phyloP scores from a whole-genome alignment of 2,888 invertebrate genomes.

The Actias luna region DNA sequence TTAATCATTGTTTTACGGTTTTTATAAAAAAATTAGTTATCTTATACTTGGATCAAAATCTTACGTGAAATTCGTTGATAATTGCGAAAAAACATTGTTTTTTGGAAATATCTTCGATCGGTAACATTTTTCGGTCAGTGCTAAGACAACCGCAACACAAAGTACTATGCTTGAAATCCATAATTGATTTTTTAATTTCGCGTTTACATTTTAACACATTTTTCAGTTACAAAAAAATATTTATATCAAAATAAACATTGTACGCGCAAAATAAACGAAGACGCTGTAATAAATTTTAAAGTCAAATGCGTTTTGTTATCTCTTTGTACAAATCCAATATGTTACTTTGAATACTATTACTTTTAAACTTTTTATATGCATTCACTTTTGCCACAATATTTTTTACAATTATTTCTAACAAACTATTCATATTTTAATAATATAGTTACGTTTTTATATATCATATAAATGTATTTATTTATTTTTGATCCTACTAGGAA shows the following conservation, averaged over 20 bases:
- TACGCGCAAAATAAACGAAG: not conserved
- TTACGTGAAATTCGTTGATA: conserved; percentile 54
- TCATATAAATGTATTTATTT: not conserved
- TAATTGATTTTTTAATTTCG: conserved; percentile 14
- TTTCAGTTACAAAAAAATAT: not conserved
- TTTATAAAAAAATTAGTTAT: too few relatives aligned
- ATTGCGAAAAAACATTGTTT: conserved; percentile 55
- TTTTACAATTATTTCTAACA: too few relatives aligned
- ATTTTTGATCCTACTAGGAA: not conserved
- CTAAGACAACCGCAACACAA: conserved; percentile 59
- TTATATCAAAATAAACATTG: not conserved
- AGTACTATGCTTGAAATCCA: conserved; percentile 32
- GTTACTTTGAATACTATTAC: not conserved
- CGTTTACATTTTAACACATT: conserved; percentile 10
- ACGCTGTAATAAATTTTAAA: not conserved
- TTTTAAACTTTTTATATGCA: not conserved
- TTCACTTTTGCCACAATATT: too few relatives aligned
- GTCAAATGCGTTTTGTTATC: conserved; percentile 1
- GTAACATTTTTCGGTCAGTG: conserved; percentile 50
- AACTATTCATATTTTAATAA: not conserved
- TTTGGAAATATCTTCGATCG: conserved; percentile 37
- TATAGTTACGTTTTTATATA: not conserved
- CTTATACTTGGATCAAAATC: conserved; percentile 16
- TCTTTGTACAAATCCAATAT: too few relatives aligned
- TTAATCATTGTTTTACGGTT: too few relatives aligned